A percentile compares a stretch with the other conserved stretches of the same genome.
Evolutionary conservation across 2,888 invertebrate species (phyloP).

Genomic region (Melikaiella ostensackeni): DNA sequence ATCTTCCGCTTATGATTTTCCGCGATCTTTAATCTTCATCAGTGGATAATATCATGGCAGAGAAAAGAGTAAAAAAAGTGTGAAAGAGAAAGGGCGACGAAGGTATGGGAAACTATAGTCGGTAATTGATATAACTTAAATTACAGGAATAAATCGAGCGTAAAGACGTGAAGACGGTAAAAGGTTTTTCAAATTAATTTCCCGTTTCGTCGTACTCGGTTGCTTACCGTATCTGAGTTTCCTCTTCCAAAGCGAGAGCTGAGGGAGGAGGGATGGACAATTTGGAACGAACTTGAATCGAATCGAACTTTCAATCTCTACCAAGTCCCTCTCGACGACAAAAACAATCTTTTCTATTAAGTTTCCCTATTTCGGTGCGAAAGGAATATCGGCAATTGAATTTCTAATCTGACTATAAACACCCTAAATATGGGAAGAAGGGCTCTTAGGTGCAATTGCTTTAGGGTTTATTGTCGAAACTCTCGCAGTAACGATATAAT

Average conservation of each 20-base stretch:
- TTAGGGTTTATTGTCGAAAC: conserved; percentile 17
- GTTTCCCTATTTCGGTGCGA: conserved; percentile 51
- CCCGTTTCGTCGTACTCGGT: conserved; percentile 50
- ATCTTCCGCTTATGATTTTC: neutral
- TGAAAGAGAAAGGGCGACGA: conserved; percentile 12
- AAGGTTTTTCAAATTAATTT: conserved; percentile 65
- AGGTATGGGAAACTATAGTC: conserved; percentile 46
- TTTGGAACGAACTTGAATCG: conserved; percentile 36
- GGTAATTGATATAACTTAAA: conserved; percentile 64
- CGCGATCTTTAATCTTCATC: conserved; percentile 23
- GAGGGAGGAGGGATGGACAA: conserved; percentile 21
- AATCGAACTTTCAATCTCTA: conserved; percentile 63
- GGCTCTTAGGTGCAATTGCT: neutral
- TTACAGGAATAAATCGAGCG: conserved; percentile 65
- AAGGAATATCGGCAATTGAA: conserved; percentile 68
- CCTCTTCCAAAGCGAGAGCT: conserved; percentile 7
- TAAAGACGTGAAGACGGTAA: conserved; percentile 54
- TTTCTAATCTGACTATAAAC: conserved; percentile 72
- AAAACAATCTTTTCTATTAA: conserved; percentile 66
- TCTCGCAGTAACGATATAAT: conserved; percentile 30
- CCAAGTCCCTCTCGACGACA: conserved; percentile 52
- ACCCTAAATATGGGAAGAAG: conserved; percentile 43
- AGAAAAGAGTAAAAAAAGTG: conserved; percentile 7
- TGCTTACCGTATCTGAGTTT: conserved; percentile 4
- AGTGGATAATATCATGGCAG: neutral